Evolutionary conservation across 2,113 vertebrate species (phyloP), one percentile per base, ranked within the genome.

Genomic region (Bubo bubo): DNA sequence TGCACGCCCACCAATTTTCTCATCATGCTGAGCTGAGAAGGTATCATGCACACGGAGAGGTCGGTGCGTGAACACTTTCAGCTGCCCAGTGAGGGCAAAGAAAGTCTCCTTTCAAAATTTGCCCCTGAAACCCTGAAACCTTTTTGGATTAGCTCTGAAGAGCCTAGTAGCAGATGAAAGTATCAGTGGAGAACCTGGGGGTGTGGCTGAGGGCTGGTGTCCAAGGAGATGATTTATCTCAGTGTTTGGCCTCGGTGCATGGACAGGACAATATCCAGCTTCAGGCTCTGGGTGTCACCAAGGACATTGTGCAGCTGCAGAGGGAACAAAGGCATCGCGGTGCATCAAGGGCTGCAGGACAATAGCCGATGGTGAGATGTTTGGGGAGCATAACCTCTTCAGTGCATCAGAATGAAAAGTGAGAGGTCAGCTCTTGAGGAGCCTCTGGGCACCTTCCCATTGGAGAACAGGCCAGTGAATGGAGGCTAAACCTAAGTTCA

Each of bases 11-110:
- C 50, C 3, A 2, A 21, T 41, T 66, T 59, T 55, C 53, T 47
- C 66, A 34, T 24, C 28, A 4, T 9, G 30, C 27, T 58, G 39
- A 27, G 3, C 39, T 49, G 67, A 79, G 79, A 58, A 35, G 4
- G 28, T 1, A 28, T 3, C 28, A 23, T 1, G 11, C 1, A 0
- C 0, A 1, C 1, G 3, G 35, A 58, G 12, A 73, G 6, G 9
- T 8, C 6, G 1, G 10, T 62, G 53, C 24, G 50, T 22, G 16
- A 67, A 45, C 5, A 11, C 35, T 16, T 77, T 59, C 10, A 77
- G 52, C 24, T 16, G 11, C 14, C 24, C 79, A n/a, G 2, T 3
- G 41, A 70, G 37, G 35, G 14, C 18, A 79, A 84, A 59, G 17
- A 22, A n/a, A 63, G 3, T 12, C 11, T 74, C 24, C 32, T 80